phyloP scores from a whole-genome alignment of 2,888 invertebrate species.

The Andricus curvator region DNA sequence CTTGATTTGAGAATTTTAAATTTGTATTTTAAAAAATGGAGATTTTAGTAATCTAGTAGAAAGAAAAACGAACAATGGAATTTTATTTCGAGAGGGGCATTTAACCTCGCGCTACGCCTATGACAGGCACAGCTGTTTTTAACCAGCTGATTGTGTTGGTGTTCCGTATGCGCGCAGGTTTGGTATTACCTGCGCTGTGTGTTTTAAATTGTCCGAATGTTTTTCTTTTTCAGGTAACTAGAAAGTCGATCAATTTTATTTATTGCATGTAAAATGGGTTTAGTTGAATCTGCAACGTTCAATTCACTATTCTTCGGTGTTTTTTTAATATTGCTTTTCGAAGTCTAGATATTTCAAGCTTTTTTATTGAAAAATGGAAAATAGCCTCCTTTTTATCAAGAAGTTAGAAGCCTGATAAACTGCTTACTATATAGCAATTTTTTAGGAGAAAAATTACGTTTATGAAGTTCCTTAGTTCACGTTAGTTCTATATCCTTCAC shows the following conservation, averaged over 20 bases:
- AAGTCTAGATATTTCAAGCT: no score
- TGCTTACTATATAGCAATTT: neutral
- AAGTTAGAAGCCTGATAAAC: neutral
- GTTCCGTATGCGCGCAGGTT: constrained; percentile 57
- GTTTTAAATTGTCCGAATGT: neutral
- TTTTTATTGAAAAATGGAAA: no score
- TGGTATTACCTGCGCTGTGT: neutral
- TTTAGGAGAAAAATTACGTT: neutral
- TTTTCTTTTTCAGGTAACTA: neutral
- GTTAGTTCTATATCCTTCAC: neutral
- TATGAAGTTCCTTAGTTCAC: neutral
- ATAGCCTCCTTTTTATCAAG: neutral
- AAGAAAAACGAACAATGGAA: constrained; percentile 17
- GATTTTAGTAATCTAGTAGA: neutral
- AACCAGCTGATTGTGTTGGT: constrained; percentile 72
- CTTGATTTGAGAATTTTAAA: no score
- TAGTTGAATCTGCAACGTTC: neutral
- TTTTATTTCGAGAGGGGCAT: constrained; percentile 55
- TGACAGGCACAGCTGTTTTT: constrained; percentile 75
- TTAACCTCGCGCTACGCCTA: constrained; percentile 63
- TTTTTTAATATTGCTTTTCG: no score
- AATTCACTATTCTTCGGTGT: no score
- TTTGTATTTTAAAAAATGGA: neutral
- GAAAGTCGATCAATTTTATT: neutral
- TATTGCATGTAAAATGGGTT: no score